A percentile compares a stretch with the other conserved stretches of the same genome.
phyloP scores from a whole-genome alignment of 2,797 vertebrate species.

The Simalia tracyae region DNA sequence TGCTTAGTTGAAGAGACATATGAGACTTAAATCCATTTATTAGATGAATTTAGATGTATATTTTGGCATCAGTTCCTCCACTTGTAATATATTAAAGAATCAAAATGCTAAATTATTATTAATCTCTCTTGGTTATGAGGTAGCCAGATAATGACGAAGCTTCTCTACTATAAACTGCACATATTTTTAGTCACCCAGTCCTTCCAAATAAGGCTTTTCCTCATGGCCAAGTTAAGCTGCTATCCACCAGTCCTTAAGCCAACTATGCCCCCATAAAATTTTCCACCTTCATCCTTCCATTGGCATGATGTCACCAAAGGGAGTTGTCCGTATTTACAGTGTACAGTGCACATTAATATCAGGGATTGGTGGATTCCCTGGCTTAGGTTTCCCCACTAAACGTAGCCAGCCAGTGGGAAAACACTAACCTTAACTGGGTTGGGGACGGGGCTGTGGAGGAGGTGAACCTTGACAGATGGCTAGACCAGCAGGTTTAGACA shows the following conservation, averaged over 20 bases:
- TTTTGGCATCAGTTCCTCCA: neutral
- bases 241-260: neutral
- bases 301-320: neutral
- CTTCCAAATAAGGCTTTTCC: neutral
- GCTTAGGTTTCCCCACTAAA: neutral
- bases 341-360: neutral
- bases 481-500: neutral
- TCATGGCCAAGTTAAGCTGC: neutral
- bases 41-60: neutral
- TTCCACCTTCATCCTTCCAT: neutral
- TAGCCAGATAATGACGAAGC: neutral
- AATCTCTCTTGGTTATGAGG: neutral
- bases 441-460: neutral
- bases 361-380: neutral
- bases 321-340: neutral
- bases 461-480: neutral
- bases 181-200: neutral
- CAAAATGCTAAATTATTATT: neutral
- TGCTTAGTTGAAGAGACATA: neutral
- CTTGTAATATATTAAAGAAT: neutral
- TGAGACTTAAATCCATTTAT: neutral
- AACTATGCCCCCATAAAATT: neutral
- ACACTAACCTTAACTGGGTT: neutral
- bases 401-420: neutral
- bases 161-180: neutral